Percentiles rank a stretch among this genome's conserved stretches.
phyloP scores from a whole-genome alignment of 1,140 invertebrate genomes.

The Drosophila melanica region DNA sequence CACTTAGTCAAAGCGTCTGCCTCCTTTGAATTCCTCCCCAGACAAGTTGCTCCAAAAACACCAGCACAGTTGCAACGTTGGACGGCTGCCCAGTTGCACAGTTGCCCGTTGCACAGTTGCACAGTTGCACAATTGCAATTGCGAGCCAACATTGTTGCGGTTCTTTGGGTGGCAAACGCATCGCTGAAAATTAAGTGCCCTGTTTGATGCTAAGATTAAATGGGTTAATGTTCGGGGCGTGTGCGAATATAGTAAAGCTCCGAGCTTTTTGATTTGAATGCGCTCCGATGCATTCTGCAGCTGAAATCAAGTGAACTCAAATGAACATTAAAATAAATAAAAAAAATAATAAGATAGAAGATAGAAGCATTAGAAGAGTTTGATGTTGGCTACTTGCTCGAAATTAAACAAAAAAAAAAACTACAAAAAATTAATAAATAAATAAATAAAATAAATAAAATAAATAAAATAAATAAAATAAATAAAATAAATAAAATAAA shows the following conservation, averaged over 20 bases:
- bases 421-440: no score
- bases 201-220: slow-evolving; percentile 52
- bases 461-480: no score
- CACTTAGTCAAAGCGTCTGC: slow-evolving; percentile 1
- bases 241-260: slow-evolving; percentile 10
- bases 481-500: no score
- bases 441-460: no score
- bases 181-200: slow-evolving; percentile 68
- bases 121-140: slow-evolving; percentile 16
- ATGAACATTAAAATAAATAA: background rate
- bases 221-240: slow-evolving; percentile 73
- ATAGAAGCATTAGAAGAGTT: no score
- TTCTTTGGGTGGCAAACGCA: slow-evolving; percentile 47
- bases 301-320: background rate
- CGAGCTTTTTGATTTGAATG: slow-evolving; percentile 5
- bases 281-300: slow-evolving; percentile 17
- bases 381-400: no score
- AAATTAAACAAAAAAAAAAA: no score
- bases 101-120: background rate
- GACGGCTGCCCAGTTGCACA: slow-evolving; percentile 1
- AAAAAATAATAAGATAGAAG: background rate
- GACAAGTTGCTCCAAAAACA: slow-evolving; percentile 13
- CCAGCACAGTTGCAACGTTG: slow-evolving; percentile 14
- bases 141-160: slow-evolving; percentile 49
- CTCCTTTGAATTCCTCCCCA: no score